Conservation (phyloP, 2,113 vertebrate genomes). For the Psammodynastes pulverulentus region DNA sequence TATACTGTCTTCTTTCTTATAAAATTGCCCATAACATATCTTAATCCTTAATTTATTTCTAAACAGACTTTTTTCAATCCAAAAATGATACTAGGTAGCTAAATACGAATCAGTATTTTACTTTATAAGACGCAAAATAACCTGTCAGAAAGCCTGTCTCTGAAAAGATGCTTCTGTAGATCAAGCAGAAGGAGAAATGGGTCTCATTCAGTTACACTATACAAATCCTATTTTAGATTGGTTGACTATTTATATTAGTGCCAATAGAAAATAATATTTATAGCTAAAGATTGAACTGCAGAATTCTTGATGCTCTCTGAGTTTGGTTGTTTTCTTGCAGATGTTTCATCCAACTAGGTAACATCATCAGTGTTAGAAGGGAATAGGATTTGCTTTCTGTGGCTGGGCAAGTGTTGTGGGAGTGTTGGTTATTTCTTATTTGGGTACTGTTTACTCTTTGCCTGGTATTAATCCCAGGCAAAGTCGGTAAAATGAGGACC, state of each 20-base stretch:
- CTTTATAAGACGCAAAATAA: neutral
- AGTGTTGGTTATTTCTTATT: neutral
- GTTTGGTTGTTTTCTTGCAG: neutral
- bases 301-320: neutral
- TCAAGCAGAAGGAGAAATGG: neutral
- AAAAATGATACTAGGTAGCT: neutral
- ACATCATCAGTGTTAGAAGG: neutral
- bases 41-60: neutral
- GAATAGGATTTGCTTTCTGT: neutral
- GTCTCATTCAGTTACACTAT: neutral
- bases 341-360: neutral
- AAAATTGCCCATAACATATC: neutral
- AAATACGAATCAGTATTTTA: neutral
- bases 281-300: neutral
- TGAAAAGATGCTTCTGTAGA: neutral
- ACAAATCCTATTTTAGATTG: constrained; percentile 25
- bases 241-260: neutral
- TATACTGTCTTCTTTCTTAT: neutral
- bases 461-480: neutral
- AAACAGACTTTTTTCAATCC: neutral
- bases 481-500: neutral
- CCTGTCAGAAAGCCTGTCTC: neutral
- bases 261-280: neutral
- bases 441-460: neutral
- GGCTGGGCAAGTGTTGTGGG: neutral